Evolutionary conservation across 2,113 vertebrate species (phyloP), one percentile per base, ranked within the genome.

Genomic region (Melanotaenia duboulayi): DNA sequence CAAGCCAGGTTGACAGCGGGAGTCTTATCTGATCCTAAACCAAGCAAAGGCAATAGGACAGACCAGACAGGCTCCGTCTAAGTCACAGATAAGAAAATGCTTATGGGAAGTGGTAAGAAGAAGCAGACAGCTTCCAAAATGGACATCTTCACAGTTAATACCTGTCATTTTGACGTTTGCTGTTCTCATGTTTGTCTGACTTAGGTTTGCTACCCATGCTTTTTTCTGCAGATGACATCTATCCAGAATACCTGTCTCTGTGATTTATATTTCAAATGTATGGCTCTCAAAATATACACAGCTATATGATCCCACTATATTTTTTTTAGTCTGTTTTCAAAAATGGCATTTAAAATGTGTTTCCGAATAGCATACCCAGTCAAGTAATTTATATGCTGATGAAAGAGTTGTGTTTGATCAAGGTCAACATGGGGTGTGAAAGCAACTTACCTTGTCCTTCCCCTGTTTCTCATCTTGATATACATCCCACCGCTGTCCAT

Each of bases 401-500:
- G 7, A 5, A 25, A 3, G 1, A 19, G 10, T 22, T 62, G 20
- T 46, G 48, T 71, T 65, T 46, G 19, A 20, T 40, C 0, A 12
- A n/a, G 16, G 24, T 35, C 44, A 65, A 44, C 52, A 28, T 22
- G 24, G 44, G 4, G 44, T 12, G 13, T 78, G 19, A 70, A 39
- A 59, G 42, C 13, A 50, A 10, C 91, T 94, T 92, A 98, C 98
- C 96, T 98, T 99, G 90, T 99, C 97, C 84, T 97, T 99, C 86
- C 95, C 96, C 81, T 99, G 97, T 81, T 99, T 98, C 89, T 96
- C 95, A 79, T 99, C 98, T 84, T 98, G 97, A 89, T 99, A 98
- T 56, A 97, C 64, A 52, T 87, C 93, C 98, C 98, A 99, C 80
- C 94, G 93, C 49, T 96, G 94, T 17, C 98, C 97, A 7, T 98